Conservation (phyloP, 2,113 vertebrate genomes). For the Paradisaea rubra region DNA sequence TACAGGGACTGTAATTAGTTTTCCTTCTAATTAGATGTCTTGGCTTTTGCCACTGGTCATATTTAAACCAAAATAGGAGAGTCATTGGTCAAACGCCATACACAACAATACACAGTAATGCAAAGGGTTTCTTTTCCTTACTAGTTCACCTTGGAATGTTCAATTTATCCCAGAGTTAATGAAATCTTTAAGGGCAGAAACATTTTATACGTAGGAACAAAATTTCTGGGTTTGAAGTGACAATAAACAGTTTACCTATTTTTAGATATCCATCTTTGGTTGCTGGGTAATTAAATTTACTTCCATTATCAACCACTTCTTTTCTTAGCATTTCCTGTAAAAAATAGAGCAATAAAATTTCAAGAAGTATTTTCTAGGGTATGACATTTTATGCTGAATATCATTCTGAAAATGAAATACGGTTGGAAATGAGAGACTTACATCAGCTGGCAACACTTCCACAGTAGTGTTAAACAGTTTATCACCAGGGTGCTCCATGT, state of each 20-base stretch:
- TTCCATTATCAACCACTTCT: neutral
- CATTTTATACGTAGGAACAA: neutral
- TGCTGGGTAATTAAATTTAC: constrained; percentile 37
- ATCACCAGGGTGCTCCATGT: constrained; percentile 73
- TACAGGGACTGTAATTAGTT: neutral
- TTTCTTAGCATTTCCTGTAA: constrained; percentile 43
- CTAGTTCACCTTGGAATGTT: neutral
- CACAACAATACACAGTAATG: neutral
- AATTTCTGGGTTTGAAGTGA: neutral
- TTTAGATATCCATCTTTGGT: constrained; percentile 67
- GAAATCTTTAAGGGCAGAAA: neutral
- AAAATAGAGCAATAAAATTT: neutral
- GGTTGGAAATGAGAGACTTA: constrained; percentile 63
- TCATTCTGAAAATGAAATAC: neutral
- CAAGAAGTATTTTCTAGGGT: neutral
- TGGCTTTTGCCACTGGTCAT: neutral
- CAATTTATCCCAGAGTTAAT: neutral
- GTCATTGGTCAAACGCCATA: neutral
- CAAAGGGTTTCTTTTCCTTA: neutral
- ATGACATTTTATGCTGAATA: neutral
- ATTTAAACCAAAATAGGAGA: neutral
- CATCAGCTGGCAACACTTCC: constrained; percentile 74
- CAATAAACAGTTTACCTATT: constrained; percentile 60
- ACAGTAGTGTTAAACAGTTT: constrained; percentile 81
- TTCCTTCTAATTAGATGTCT: neutral